A percentile compares a stretch with the other conserved stretches of the same genome.
Evolutionary conservation across 92 coral and sea anemone genomes (phyloP).

Genomic region (Actinernus sp.): DNA sequence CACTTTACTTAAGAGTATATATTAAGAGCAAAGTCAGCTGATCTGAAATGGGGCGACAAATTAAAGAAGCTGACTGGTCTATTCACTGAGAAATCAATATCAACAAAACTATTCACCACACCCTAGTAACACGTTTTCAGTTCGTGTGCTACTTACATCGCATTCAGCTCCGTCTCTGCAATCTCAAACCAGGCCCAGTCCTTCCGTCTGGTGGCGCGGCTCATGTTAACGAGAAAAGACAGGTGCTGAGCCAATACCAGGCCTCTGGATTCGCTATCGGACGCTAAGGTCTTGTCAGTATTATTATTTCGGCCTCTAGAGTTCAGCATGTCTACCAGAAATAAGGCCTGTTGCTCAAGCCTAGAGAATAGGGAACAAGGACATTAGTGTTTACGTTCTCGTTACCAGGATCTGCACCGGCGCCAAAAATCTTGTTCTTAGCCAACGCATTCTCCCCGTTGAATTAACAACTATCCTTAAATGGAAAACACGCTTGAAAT

Average conservation of each 20-base stretch:
- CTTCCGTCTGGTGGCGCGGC: slow-evolving; percentile 90
- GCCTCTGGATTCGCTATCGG: slow-evolving; percentile 33
- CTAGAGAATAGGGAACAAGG: slow-evolving; percentile 11
- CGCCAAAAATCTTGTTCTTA: background rate
- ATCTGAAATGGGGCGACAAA: too few species aligned
- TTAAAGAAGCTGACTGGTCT: too few species aligned
- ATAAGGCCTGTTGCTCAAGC: slow-evolving; percentile 77
- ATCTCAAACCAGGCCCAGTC: slow-evolving; percentile 99
- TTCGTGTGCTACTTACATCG: slow-evolving; percentile 62
- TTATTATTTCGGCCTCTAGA: slow-evolving; percentile 34
- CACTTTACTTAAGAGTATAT: too few species aligned
- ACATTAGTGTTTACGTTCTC: background rate
- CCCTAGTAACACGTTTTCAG: too few species aligned
- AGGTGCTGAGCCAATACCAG: slow-evolving; percentile 71
- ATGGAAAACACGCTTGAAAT: too few species aligned
- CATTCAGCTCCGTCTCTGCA: slow-evolving; percentile 77
- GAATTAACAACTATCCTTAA: too few species aligned
- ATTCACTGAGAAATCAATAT: too few species aligned
- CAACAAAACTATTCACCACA: too few species aligned
- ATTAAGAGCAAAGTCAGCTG: too few species aligned
- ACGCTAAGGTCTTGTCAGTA: slow-evolving; percentile 5
- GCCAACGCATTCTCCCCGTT: too few species aligned
- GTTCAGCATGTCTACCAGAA: slow-evolving; percentile 64
- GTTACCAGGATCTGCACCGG: background rate
- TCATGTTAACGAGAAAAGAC: slow-evolving; percentile 82